Evolutionary conservation across 2,113 vertebrate species (phyloP).

Genomic region (Psilopogon haemacephalus): DNA sequence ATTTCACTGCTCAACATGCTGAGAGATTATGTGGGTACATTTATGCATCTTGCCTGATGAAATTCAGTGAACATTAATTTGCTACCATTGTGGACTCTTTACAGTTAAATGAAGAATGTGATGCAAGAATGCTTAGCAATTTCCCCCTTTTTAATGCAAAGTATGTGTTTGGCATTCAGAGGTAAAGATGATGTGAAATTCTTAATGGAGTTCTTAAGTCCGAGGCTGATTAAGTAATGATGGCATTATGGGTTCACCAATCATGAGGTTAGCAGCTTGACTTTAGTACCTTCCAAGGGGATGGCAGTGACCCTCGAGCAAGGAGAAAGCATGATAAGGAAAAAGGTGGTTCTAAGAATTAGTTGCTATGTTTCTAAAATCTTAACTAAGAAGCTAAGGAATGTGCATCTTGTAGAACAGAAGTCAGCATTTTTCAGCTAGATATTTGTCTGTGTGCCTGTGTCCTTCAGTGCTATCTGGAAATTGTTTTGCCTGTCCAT

Average conservation of each 20-base stretch:
- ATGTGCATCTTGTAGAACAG: neutral
- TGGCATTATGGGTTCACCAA: neutral
- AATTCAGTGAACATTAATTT: slow-evolving; percentile 10
- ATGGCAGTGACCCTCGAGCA: neutral
- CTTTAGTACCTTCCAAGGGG: neutral
- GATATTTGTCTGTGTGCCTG: neutral
- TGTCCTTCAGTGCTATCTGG: neutral
- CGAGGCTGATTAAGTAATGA: neutral
- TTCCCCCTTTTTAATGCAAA: neutral
- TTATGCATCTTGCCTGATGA: neutral
- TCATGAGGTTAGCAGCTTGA: neutral
- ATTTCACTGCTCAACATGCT: slow-evolving; percentile 11
- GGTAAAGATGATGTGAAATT: neutral
- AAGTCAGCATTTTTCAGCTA: neutral
- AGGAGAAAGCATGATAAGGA: neutral
- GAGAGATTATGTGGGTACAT: neutral
- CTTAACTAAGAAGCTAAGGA: neutral
- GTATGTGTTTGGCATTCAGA: neutral
- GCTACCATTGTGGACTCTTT: neutral
- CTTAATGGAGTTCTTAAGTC: neutral
- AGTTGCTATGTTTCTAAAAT: neutral
- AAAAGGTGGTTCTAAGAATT: neutral
- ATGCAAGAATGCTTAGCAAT: neutral
- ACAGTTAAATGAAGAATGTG: neutral
- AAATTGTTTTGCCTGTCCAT: neutral